Conservation (phyloP, 2,888 invertebrate species). For the Campoletis raptor region DNA sequence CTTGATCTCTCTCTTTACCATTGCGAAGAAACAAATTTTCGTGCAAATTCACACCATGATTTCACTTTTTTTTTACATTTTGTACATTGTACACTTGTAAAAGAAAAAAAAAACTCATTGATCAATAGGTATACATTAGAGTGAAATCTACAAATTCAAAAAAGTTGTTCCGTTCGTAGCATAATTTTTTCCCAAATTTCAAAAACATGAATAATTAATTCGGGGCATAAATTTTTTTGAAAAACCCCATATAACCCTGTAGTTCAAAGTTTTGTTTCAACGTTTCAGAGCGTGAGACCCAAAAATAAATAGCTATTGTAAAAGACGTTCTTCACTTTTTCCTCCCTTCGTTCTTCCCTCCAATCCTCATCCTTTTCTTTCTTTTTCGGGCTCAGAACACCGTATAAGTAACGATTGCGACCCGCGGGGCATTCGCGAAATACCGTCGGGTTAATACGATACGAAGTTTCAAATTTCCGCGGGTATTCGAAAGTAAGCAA, state of each 20-base stretch:
- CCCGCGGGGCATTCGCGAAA: conserved; percentile 70
- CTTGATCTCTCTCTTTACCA: not conserved
- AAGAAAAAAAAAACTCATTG: not conserved
- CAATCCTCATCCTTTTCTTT: conserved; percentile 8
- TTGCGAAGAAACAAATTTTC: no score
- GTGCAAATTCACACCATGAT: not conserved
- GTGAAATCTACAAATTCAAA: not conserved
- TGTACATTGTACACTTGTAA: no score
- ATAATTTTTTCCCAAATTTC: not conserved
- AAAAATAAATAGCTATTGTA: not conserved
- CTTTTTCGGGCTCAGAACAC: conserved; percentile 12
- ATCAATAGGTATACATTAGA: not conserved
- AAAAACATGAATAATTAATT: not conserved
- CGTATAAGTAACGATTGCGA: conserved; percentile 73
- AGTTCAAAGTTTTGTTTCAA: not conserved
- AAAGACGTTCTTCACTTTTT: conserved; percentile 5
- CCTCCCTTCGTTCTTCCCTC: not conserved
- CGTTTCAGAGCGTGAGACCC: not conserved
- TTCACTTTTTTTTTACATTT: not conserved
- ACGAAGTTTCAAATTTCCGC: conserved; percentile 76
- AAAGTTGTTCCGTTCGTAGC: not conserved
- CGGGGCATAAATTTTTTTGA: not conserved
- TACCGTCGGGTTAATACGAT: conserved; percentile 74
- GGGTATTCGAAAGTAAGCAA: conserved; percentile 73
- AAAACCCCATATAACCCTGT: not conserved